A percentile compares a stretch with the other conserved stretches of the same genome.
phyloP scores from a whole-genome alignment of 1,140 invertebrate genomes.

The Sitophilus oryzae region DNA sequence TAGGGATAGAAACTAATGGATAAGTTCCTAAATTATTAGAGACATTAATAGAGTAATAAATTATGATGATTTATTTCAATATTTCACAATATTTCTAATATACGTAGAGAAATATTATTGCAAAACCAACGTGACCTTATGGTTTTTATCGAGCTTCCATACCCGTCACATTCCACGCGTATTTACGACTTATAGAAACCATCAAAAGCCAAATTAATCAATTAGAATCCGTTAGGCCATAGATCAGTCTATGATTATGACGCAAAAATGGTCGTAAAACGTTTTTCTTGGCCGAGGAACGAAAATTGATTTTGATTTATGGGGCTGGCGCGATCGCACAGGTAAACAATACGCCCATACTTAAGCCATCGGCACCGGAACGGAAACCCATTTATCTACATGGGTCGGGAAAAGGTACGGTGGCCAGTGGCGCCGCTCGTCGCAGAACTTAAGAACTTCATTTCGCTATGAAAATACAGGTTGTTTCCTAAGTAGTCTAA shows the following conservation, averaged over 20 bases:
- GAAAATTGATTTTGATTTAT: conserved; percentile 27
- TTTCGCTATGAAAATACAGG: no score
- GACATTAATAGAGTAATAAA: no score
- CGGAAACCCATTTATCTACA: conserved; percentile 14
- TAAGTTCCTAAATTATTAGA: no score
- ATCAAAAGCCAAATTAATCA: conserved; percentile 15
- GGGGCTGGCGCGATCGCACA: conserved; percentile 20
- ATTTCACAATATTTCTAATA: no score
- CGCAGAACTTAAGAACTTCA: no score
- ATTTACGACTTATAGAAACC: conserved; percentile 3
- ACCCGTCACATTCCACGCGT: no score
- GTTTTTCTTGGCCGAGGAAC: conserved; percentile 11
- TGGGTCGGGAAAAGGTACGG: conserved; percentile 7
- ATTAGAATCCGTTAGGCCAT: conserved; percentile 17
- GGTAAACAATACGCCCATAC: conserved; percentile 25
- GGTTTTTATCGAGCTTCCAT: no score
- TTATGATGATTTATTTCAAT: no score
- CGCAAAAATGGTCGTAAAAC: conserved; percentile 15
- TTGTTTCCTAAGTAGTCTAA: no score
- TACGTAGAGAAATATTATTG: no score
- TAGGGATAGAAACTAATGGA: no score
- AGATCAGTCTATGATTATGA: conserved; percentile 17
- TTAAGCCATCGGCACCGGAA: conserved; percentile 9
- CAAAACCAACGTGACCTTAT: no score
- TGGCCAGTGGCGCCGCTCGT: conserved; percentile 10